Conservation (phyloP, 1,140 invertebrate species). For the Brachystomella parvula region DNA sequence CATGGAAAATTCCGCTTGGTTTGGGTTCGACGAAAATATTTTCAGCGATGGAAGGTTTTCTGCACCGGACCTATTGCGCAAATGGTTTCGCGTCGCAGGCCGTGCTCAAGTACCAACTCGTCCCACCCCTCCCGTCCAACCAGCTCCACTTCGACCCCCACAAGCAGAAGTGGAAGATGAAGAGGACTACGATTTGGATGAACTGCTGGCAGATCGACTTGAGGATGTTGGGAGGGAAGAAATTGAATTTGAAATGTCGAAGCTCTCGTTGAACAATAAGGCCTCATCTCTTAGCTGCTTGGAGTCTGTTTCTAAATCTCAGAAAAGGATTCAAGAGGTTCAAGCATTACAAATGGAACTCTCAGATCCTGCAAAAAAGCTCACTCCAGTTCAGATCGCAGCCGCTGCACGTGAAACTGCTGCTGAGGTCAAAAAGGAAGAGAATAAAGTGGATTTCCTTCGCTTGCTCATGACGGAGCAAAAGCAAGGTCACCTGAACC, state of each 20-base stretch:
- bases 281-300: neutral
- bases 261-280: neutral
- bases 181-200: conserved; percentile 36
- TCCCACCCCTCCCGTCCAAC: neutral
- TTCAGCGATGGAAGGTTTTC: neutral
- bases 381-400: conserved; percentile 29
- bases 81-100: neutral
- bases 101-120: neutral
- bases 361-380: conserved; percentile 13
- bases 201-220: conserved; percentile 25
- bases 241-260: conserved; percentile 4
- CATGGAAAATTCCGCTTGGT: too few species aligned
- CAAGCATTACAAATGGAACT: neutral
- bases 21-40: too few species aligned
- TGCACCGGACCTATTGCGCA: neutral
- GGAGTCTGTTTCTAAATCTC: neutral
- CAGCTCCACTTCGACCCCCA: neutral
- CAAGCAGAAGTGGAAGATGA: conserved; percentile 19
- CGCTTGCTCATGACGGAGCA: neutral
- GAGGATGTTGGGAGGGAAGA: conserved; percentile 17
- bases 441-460: neutral
- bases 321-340: neutral
- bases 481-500: neutral
- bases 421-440: neutral
- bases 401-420: neutral